Conservation (phyloP, 2,113 vertebrate species). For the Muntiacus reevesi region DNA sequence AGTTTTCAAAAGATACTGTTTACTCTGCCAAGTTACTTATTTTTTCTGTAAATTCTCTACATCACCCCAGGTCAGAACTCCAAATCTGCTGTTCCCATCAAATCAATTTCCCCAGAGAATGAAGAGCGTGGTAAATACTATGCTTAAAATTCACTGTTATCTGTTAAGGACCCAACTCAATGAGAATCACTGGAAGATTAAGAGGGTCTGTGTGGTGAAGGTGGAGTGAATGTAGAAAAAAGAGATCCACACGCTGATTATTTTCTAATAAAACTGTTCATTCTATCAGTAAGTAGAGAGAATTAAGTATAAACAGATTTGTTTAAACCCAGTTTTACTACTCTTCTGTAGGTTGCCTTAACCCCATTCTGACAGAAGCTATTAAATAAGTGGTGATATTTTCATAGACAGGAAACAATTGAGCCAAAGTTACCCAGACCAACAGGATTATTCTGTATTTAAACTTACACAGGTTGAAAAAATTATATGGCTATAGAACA, state of each 20-base stretch:
- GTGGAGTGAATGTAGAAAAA: background rate
- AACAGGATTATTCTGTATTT: background rate
- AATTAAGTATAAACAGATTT: slow-evolving; percentile 51
- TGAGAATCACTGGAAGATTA: background rate
- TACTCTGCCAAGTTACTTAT: background rate
- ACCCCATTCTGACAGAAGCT: background rate
- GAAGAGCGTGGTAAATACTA: background rate
- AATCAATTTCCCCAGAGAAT: slow-evolving; percentile 32
- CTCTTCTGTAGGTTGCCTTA: background rate
- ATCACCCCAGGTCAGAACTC: background rate
- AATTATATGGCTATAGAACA: background rate
- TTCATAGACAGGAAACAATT: background rate
- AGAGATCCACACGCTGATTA: background rate
- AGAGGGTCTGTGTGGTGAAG: background rate
- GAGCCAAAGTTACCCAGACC: background rate
- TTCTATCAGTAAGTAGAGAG: slow-evolving; percentile 22
- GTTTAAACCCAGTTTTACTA: slow-evolving; percentile 13
- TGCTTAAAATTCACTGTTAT: slow-evolving; percentile 7
- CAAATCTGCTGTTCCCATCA: slow-evolving; percentile 34
- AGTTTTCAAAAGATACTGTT: slow-evolving; percentile 21
- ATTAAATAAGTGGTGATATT: background rate
- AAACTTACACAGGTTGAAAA: slow-evolving; percentile 18
- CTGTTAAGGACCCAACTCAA: background rate
- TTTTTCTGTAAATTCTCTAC: slow-evolving; percentile 13
- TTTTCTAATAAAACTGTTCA: slow-evolving; percentile 48